These are phyloP conservation scores for Narcine bancroftii DNA, from an alignment of 2,113 vertebrate genomes.

Conservation along the genomic window DNA sequence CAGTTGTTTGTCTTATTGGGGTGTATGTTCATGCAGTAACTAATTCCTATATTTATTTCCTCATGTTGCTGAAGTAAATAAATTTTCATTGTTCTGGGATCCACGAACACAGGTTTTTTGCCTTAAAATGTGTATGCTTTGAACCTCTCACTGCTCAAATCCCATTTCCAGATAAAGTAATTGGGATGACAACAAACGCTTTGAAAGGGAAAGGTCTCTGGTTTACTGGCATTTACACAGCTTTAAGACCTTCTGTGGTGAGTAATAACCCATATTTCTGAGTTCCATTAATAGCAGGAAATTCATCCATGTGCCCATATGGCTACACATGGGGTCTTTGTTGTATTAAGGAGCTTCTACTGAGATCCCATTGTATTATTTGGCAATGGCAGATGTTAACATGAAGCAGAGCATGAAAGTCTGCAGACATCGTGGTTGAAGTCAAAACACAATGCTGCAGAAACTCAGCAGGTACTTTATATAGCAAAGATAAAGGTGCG, in stretches of 20 bases:
- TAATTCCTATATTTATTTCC: not conserved
- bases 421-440: no score
- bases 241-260: slow-evolving; percentile 46
- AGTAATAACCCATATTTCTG: slow-evolving; percentile 41
- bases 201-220: slow-evolving; percentile 46
- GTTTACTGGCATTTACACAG: slow-evolving; percentile 50
- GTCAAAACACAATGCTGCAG: no score
- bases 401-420: no score
- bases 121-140: not conserved
- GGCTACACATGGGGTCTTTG: not conserved
- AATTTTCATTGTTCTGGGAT: not conserved
- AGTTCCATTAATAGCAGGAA: not conserved
- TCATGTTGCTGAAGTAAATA: not conserved
- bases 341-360: not conserved
- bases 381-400: not conserved
- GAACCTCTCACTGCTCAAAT: not conserved
- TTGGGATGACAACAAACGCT: slow-evolving; percentile 45
- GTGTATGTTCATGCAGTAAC: not conserved
- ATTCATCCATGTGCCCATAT: not conserved
- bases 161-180: slow-evolving; percentile 44
- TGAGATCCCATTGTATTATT: not conserved
- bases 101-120: not conserved
- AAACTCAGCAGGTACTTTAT: no score
- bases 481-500: no score
- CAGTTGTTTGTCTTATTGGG: not conserved